A percentile compares a stretch with the other conserved stretches of the same genome.
These are phyloP conservation scores for Andrena minutula DNA, from an alignment of 2,888 invertebrate genomes.

Conservation along the genomic window DNA sequence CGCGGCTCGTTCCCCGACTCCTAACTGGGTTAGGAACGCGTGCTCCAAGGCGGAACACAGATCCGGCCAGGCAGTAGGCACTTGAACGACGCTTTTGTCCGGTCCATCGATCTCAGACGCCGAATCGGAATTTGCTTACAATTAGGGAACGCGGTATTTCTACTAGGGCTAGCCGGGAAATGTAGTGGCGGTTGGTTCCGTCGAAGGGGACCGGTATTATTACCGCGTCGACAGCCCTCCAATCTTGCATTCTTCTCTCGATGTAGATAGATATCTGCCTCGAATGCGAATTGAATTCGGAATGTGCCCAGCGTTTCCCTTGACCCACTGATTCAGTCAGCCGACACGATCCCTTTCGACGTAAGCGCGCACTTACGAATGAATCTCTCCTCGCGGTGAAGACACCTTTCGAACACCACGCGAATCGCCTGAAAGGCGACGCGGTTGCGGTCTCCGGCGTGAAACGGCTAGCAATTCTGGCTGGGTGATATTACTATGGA, in stretches of 20 bases:
- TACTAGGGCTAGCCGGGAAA: neutral
- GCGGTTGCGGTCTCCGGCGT: neutral
- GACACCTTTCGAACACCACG: slow-evolving; percentile 10
- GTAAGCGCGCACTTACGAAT: slow-evolving; percentile 28
- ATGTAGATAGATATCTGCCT: slow-evolving; percentile 14
- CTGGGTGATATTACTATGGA: slow-evolving; percentile 18
- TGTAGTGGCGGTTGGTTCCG: neutral
- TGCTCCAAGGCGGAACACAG: neutral
- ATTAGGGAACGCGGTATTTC: slow-evolving; percentile 20
- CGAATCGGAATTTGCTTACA: slow-evolving; percentile 12
- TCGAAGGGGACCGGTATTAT: neutral
- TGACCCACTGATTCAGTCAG: slow-evolving; percentile 65
- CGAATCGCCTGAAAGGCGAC: slow-evolving; percentile 6
- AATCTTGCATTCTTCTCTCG: neutral
- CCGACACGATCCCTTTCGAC: slow-evolving; percentile 41
- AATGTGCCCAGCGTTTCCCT: slow-evolving; percentile 62
- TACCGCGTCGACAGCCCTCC: slow-evolving; percentile 4
- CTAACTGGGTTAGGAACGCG: slow-evolving; percentile 29
- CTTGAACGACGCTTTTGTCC: neutral
- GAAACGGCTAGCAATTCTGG: slow-evolving; percentile 2
- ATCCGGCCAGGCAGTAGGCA: neutral
- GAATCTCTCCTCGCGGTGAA: slow-evolving; percentile 22
- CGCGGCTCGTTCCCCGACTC: slow-evolving; percentile 25
- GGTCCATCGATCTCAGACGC: slow-evolving; percentile 17
- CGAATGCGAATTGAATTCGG: slow-evolving; percentile 62